A percentile compares a stretch with the other conserved stretches of the same genome.
phyloP scores from a whole-genome alignment of 2,113 vertebrate species.

The Hemicordylus capensis region DNA sequence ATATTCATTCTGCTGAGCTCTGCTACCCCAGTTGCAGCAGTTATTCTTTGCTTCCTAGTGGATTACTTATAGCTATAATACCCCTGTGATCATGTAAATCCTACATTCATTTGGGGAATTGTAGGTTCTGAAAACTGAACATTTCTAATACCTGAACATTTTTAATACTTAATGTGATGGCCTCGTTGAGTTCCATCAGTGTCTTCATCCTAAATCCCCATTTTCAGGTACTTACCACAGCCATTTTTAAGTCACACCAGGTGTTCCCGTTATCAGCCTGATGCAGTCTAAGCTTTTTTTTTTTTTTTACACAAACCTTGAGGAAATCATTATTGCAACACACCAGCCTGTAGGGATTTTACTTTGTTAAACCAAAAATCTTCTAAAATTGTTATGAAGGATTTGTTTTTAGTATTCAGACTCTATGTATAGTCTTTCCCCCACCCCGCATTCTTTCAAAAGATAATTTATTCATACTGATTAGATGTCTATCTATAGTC shows the following conservation, averaged over 20 bases:
- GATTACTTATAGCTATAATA: slow-evolving; percentile 60
- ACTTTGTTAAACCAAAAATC: slow-evolving; percentile 6
- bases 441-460: too few relatives aligned
- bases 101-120: slow-evolving; percentile 74
- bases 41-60: slow-evolving; percentile 66
- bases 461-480: background rate
- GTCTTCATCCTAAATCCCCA: slow-evolving; percentile 73
- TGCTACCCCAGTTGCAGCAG: slow-evolving; percentile 46
- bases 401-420: slow-evolving; percentile 33
- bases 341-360: slow-evolving; percentile 13
- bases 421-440: background rate
- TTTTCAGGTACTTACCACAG: slow-evolving; percentile 70
- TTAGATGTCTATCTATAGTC: background rate
- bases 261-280: slow-evolving; percentile 61
- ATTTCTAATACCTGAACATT: slow-evolving; percentile 74
- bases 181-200: slow-evolving; percentile 60
- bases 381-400: slow-evolving; percentile 10
- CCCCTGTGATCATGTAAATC: slow-evolving; percentile 73
- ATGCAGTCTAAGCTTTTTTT: slow-evolving; percentile 35
- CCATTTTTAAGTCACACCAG: slow-evolving; percentile 69
- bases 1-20: slow-evolving; percentile 64
- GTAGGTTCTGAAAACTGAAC: slow-evolving; percentile 73
- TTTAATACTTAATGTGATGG: slow-evolving; percentile 72
- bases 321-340: slow-evolving; percentile 47
- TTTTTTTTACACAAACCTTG: slow-evolving; percentile 43